A percentile compares a stretch with the other conserved stretches of the same genome.
Evolutionary conservation across 2,888 invertebrate genomes (phyloP).

Genomic region (Eupithecia tripunctaria): DNA sequence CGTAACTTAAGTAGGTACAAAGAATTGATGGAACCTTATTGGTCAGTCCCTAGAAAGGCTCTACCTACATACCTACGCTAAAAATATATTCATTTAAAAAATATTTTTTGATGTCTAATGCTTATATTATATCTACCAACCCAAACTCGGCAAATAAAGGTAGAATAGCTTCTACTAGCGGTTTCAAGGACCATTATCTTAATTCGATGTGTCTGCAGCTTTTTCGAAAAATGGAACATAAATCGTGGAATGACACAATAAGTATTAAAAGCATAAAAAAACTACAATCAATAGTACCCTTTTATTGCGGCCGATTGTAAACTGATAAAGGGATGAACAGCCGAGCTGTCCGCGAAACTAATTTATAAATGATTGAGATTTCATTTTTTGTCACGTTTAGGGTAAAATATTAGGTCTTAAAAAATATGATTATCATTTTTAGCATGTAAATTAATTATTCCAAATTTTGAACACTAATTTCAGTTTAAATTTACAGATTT

Average conservation of each 20-base stretch:
- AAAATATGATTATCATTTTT: background rate
- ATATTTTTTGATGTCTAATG: background rate
- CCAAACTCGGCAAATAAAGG: slow-evolving; percentile 23
- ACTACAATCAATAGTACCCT: slow-evolving; percentile 78
- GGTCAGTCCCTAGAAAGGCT: background rate
- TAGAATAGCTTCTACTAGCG: slow-evolving; percentile 52
- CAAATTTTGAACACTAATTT: background rate
- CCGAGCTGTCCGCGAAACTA: slow-evolving; percentile 80
- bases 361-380: slow-evolving; percentile 84
- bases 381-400: slow-evolving; percentile 65
- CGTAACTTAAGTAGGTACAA: background rate
- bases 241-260: slow-evolving; percentile 71
- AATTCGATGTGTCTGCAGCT: slow-evolving; percentile 58
- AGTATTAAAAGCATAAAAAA: slow-evolving; percentile 66
- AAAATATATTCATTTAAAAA: background rate
- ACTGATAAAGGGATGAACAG: slow-evolving; percentile 81
- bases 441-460: background rate
- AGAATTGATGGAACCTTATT: background rate
- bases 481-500: no score
- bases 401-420: slow-evolving; percentile 14
- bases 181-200: slow-evolving; percentile 66
- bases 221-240: slow-evolving; percentile 62
- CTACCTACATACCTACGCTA: background rate
- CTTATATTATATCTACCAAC: background rate
- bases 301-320: slow-evolving; percentile 80